These are phyloP conservation scores for Sebastes nivosus DNA, from an alignment of 2,797 vertebrate species.

Conservation along the genomic window DNA sequence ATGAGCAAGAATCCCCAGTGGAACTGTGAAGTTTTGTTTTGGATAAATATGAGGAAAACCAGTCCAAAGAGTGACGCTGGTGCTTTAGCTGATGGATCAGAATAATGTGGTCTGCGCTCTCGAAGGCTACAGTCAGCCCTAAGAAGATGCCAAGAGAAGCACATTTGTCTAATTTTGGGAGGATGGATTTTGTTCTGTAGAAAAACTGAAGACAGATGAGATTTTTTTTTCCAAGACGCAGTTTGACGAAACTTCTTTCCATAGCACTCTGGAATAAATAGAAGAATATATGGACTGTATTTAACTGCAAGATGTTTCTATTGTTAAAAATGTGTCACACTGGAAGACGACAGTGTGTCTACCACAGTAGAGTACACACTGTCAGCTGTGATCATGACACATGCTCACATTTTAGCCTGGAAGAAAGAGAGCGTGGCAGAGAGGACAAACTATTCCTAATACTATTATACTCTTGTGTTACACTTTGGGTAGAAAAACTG, in stretches of 20 bases:
- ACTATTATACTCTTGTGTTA: neutral
- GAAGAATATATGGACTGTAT: neutral
- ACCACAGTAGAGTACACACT: constrained; percentile 29
- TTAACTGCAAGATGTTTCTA: constrained; percentile 7
- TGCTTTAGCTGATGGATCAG: neutral
- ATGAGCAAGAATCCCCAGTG: neutral
- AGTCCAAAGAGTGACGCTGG: constrained; percentile 5
- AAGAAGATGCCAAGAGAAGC: neutral
- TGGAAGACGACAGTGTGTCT: constrained; percentile 24
- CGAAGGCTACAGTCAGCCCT: neutral
- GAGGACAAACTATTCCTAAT: constrained; percentile 24
- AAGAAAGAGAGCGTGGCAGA: constrained; percentile 2
- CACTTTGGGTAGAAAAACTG: neutral
- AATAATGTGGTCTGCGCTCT: neutral
- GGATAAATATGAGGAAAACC: constrained; percentile 11
- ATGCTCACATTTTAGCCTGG: constrained; percentile 4
- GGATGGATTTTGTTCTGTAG: neutral
- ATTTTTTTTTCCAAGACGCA: neutral
- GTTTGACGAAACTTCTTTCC: neutral
- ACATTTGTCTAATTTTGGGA: constrained; percentile 5
- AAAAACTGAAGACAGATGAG: neutral
- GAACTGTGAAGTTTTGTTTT: neutral
- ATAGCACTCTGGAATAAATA: neutral
- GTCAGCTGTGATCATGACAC: constrained; percentile 45
- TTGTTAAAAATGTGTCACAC: constrained; percentile 28